A percentile compares a stretch with the other conserved stretches of the same genome.
Conservation (phyloP, 2,888 invertebrate genomes). For the Chymomyza caudatula region DNA sequence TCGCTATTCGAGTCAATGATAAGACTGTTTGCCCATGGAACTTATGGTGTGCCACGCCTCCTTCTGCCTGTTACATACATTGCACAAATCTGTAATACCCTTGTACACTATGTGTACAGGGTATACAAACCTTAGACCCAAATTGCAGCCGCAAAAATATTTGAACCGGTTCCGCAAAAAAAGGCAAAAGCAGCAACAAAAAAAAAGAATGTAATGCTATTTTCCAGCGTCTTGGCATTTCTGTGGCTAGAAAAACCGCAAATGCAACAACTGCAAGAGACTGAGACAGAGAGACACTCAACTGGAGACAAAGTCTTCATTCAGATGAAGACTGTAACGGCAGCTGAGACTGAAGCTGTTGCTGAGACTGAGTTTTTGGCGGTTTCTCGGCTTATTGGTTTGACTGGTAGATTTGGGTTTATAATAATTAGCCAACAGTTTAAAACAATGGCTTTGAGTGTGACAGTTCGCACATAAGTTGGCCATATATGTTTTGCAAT, state of each 20-base stretch:
- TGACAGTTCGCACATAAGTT: constrained; percentile 32
- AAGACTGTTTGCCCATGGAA: too few species aligned
- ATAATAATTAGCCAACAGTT: constrained; percentile 32
- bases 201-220: constrained; percentile 2
- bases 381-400: constrained; percentile 50
- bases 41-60: too few species aligned
- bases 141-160: constrained; percentile 60
- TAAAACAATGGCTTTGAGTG: constrained; percentile 31
- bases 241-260: constrained; percentile 55
- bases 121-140: constrained; percentile 58
- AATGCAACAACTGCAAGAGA: constrained; percentile 25
- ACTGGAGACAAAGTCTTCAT: neutral
- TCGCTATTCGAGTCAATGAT: too few species aligned
- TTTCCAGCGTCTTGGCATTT: constrained; percentile 42
- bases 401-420: constrained; percentile 8
- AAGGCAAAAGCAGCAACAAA: constrained; percentile 23
- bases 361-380: constrained; percentile 1
- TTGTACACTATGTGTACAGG: too few species aligned
- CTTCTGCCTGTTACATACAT: too few species aligned
- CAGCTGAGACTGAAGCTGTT: constrained; percentile 20
- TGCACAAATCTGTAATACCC: too few species aligned
- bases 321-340: constrained; percentile 10
- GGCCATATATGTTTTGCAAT: neutral
- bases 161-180: constrained; percentile 58
- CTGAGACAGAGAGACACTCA: neutral